Conservation (phyloP, 37 sponge, comb jelly and placozoan species). For the Cliona cf. orientalis region DNA sequence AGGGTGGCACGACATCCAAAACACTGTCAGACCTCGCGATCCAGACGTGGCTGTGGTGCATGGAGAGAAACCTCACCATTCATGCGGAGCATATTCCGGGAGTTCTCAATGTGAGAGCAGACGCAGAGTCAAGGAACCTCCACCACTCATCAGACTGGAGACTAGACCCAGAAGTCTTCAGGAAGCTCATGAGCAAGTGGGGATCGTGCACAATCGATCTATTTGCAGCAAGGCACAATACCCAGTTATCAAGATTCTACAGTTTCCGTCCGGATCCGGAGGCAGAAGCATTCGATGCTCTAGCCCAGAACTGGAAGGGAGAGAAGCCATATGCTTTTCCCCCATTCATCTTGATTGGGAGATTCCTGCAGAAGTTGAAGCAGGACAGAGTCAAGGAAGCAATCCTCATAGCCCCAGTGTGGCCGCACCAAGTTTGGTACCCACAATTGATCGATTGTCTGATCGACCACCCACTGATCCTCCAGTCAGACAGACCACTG, state of each 20-base stretch:
- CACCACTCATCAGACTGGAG: slow-evolving; percentile 22
- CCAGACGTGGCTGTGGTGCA: slow-evolving; percentile 29
- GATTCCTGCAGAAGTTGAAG: slow-evolving; percentile 10
- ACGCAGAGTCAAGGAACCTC: slow-evolving; percentile 8
- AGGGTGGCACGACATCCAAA: slow-evolving; percentile 5
- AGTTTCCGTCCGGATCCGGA: slow-evolving; percentile 29
- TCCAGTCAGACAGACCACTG: too few relatives aligned
- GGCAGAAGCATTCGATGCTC: too few relatives aligned
- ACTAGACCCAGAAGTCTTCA: slow-evolving; percentile 3
- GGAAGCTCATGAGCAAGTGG: too few relatives aligned
- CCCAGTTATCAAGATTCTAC: not conserved
- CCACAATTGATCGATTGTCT: not conserved
- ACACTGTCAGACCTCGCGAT: not conserved
- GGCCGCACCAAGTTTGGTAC: too few relatives aligned
- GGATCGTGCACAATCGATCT: slow-evolving; percentile 7
- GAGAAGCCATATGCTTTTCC: too few relatives aligned
- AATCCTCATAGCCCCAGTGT: slow-evolving; percentile 5
- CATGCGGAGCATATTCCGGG: too few relatives aligned
- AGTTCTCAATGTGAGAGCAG: slow-evolving; percentile 6
- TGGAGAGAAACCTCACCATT: slow-evolving; percentile 5
- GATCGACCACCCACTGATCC: too few relatives aligned
- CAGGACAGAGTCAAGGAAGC: not conserved
- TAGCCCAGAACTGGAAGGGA: too few relatives aligned
- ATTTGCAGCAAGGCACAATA: slow-evolving; percentile 16
- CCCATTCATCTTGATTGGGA: slow-evolving; percentile 5